phyloP scores from a whole-genome alignment of 2,113 vertebrate genomes.

The Protomyctophum bolini region DNA sequence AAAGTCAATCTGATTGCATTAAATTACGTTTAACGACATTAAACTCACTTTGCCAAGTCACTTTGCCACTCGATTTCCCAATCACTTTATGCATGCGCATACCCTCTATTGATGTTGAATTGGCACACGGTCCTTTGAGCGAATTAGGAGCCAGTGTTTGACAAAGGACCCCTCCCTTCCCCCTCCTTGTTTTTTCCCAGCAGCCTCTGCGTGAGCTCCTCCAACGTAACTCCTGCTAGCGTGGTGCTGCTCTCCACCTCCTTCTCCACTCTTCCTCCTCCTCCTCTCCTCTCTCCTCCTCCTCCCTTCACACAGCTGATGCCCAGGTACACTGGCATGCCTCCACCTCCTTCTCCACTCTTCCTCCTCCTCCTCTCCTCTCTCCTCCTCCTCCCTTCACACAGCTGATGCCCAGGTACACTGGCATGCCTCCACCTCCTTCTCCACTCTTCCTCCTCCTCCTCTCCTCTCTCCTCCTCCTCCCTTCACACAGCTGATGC shows the following conservation, averaged over 20 bases:
- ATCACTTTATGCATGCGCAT: too few relatives aligned
- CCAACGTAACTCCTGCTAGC: conserved; percentile 75
- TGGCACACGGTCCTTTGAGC: conserved; percentile 32
- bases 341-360: conserved; percentile 68
- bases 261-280: conserved; percentile 77
- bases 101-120: neutral
- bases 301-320: conserved; percentile 76
- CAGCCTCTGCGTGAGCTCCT: conserved; percentile 72
- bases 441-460: conserved; percentile 76
- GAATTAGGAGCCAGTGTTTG: conserved; percentile 38
- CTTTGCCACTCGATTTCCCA: too few relatives aligned
- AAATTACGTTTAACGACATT: too few relatives aligned
- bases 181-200: conserved; percentile 54
- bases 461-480: conserved; percentile 74
- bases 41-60: too few relatives aligned
- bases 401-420: conserved; percentile 76
- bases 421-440: conserved; percentile 63
- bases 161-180: conserved; percentile 30
- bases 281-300: conserved; percentile 74
- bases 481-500: conserved; percentile 75
- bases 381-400: conserved; percentile 76
- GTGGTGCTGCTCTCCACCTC: conserved; percentile 80
- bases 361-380: conserved; percentile 73
- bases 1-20: too few relatives aligned
- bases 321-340: conserved; percentile 75